phyloP scores from a whole-genome alignment of 2,888 invertebrate genomes.

The Ptycholaimellus sp. region DNA sequence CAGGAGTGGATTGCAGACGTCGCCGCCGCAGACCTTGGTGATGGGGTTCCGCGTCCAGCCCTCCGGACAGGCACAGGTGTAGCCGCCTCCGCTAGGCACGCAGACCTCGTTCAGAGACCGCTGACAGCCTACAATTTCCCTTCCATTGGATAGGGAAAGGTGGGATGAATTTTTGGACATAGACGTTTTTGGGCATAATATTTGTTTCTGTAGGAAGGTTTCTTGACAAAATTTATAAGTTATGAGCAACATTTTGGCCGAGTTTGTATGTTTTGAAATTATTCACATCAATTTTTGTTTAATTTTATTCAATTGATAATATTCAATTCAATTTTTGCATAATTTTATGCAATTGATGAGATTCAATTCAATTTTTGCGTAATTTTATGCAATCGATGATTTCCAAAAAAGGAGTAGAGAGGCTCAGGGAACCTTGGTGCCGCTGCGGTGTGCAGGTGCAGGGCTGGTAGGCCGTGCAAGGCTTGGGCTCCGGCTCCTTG shows the following conservation, averaged over 20 bases:
- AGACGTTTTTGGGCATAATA: too few species aligned
- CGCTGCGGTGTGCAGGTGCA: too few species aligned
- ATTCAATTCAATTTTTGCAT: not conserved
- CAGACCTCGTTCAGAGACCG: slow-evolving; percentile 17
- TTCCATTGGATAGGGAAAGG: slow-evolving; percentile 13
- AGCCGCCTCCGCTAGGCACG: slow-evolving; percentile 9
- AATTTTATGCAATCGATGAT: too few species aligned
- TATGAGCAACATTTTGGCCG: too few species aligned
- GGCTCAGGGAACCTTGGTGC: too few species aligned
- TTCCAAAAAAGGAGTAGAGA: too few species aligned
- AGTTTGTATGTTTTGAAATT: too few species aligned
- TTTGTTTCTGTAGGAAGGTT: too few species aligned
- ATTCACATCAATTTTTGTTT: not conserved
- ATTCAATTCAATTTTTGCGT: slow-evolving; percentile 2
- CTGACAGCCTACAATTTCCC: too few species aligned
- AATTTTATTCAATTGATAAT: not conserved
- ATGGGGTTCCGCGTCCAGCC: slow-evolving; percentile 19
- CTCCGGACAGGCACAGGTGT: slow-evolving; percentile 15
- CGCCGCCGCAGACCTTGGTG: slow-evolving; percentile 17
- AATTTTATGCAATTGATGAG: not conserved
- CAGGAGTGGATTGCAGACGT: slow-evolving; percentile 22
- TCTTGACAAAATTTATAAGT: too few species aligned
- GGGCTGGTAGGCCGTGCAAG: too few species aligned
- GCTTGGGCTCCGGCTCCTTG: slow-evolving; percentile 7
- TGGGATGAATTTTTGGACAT: slow-evolving; percentile 12